Evolutionary conservation across 2,797 vertebrate genomes (phyloP).

Genomic region (Peromyscus attwateri): DNA sequence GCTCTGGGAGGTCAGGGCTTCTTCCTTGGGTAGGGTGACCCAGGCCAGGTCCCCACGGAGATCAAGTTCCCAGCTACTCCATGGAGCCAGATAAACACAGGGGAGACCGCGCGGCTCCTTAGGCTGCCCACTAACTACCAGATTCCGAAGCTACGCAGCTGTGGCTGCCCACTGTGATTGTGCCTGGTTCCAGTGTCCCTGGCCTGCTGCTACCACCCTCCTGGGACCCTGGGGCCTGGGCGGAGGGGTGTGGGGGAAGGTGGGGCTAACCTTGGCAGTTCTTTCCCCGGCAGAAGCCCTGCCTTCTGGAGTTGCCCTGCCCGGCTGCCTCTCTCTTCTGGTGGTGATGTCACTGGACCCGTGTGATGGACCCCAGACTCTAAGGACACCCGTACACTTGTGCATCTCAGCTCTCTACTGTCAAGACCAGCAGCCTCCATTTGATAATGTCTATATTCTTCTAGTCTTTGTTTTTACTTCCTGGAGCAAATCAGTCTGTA

Average conservation of each 20-base stretch:
- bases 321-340: neutral
- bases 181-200: conserved; percentile 77
- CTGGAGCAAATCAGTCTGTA: neutral
- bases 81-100: conserved; percentile 82
- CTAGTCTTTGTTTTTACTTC: neutral
- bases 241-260: neutral
- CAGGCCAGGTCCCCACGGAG: conserved; percentile 64
- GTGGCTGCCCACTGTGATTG: conserved; percentile 71
- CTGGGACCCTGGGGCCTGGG: conserved; percentile 56
- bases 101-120: conserved; percentile 78
- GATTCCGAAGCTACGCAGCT: conserved; percentile 72
- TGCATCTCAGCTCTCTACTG: neutral
- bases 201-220: conserved; percentile 59
- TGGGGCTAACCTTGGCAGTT: neutral
- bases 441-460: neutral
- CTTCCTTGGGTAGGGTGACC: neutral
- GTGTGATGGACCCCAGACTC: neutral
- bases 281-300: neutral
- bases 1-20: conserved; percentile 15
- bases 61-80: conserved; percentile 72
- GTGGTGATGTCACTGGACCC: neutral
- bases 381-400: neutral
- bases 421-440: neutral
- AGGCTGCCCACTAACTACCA: conserved; percentile 81
- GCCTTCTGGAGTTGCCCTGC: neutral